Conservation (phyloP, 2,888 invertebrate genomes). For the Lasioglossum zephyrum region DNA sequence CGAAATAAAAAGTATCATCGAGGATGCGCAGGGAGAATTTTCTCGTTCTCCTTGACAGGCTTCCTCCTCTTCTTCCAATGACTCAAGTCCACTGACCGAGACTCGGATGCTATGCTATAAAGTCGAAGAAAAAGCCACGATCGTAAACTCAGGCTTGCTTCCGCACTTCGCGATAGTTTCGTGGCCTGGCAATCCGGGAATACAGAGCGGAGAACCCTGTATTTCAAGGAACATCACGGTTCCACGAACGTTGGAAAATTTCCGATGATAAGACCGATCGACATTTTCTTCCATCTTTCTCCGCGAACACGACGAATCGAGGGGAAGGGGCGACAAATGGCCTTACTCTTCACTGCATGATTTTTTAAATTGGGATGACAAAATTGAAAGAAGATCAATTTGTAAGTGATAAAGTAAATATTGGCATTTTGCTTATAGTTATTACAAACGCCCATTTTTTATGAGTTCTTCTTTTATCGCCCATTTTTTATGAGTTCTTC, state of each 20-base stretch:
- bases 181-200: constrained; percentile 32
- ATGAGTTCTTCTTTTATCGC: no score
- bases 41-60: constrained; percentile 62
- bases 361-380: no score
- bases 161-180: constrained; percentile 61
- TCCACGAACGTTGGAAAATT: background rate
- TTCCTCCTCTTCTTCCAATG: constrained; percentile 47
- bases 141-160: constrained; percentile 66
- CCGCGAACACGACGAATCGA: background rate
- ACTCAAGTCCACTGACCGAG: constrained; percentile 66
- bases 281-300: background rate
- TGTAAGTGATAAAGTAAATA: no score
- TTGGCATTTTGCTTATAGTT: no score
- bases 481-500: no score
- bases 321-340: no score
- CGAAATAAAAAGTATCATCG: constrained; percentile 32
- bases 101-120: constrained; percentile 60
- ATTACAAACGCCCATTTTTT: no score
- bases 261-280: background rate
- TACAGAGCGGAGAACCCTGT: background rate
- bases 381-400: no score
- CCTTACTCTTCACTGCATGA: no score
- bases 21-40: constrained; percentile 43
- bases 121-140: constrained; percentile 61
- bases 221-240: constrained; percentile 37